These are phyloP conservation scores for Tenthredo livida DNA, from an alignment of 2,888 invertebrate genomes.

Conservation along the genomic window DNA sequence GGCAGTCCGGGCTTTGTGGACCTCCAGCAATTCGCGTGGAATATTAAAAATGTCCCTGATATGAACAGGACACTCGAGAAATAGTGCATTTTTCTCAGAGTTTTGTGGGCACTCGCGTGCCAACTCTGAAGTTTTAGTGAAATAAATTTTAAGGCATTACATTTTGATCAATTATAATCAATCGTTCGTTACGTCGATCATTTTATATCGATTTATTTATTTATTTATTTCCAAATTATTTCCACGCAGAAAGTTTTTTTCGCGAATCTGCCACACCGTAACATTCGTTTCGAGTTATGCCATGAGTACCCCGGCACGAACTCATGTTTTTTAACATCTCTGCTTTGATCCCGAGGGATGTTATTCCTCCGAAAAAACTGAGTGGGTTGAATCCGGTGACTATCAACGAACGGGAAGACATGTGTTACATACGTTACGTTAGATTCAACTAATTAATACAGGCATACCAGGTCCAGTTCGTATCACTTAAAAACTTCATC, in stretches of 20 bases:
- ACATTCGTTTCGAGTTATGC: neutral
- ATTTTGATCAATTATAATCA: neutral
- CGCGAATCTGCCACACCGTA: neutral
- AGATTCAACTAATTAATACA: neutral
- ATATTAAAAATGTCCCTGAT: conserved; percentile 65
- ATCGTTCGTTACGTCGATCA: neutral
- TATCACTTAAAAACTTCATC: neutral
- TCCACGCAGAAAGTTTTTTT: neutral
- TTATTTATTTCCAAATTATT: conserved; percentile 5
- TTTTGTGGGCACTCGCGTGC: conserved; percentile 1
- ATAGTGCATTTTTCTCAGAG: conserved; percentile 61
- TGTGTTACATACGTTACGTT: neutral
- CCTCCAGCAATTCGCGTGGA: conserved; percentile 63
- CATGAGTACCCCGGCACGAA: neutral
- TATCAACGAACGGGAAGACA: neutral
- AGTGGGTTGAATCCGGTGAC: neutral
- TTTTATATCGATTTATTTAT: neutral
- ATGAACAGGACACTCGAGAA: conserved; percentile 62
- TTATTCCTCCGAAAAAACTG: neutral
- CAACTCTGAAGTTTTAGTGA: neutral
- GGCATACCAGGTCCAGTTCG: neutral
- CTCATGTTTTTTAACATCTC: conserved; percentile 5
- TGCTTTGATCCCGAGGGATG: neutral
- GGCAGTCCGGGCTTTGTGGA: conserved; percentile 55
- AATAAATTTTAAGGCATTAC: conserved; percentile 21